Conservation (phyloP, 2,888 invertebrate genomes). For the Orchesellides sinensis region DNA sequence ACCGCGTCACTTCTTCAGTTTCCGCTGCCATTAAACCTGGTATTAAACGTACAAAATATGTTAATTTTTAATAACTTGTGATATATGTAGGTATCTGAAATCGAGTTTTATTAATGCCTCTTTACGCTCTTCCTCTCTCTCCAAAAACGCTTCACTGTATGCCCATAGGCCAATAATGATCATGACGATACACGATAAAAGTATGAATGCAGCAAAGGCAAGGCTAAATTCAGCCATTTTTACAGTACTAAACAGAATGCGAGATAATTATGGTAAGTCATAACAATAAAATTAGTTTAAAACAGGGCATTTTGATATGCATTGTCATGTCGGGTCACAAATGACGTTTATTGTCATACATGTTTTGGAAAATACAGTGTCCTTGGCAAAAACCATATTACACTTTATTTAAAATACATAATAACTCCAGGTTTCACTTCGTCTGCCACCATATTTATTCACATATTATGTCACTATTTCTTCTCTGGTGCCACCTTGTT, state of each 20-base stretch:
- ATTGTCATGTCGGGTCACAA: too few relatives aligned
- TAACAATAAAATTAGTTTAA: too few relatives aligned
- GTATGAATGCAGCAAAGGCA: background rate
- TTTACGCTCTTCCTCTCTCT: conserved; percentile 18
- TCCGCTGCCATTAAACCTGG: conserved; percentile 1
- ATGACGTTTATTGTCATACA: too few relatives aligned
- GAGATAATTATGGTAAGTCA: too few relatives aligned
- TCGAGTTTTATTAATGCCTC: too few relatives aligned
- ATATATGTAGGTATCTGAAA: too few relatives aligned
- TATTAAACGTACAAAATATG: background rate
- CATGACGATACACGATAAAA: background rate
- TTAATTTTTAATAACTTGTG: too few relatives aligned
- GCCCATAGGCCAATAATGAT: background rate
- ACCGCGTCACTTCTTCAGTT: background rate
- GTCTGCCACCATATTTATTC: too few relatives aligned
- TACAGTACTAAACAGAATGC: too few relatives aligned
- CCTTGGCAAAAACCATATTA: conserved; percentile 8
- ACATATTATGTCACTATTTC: background rate
- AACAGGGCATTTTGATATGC: too few relatives aligned
- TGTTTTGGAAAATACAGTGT: too few relatives aligned
- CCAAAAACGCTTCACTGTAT: background rate
- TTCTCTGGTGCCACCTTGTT: conserved; percentile 17
- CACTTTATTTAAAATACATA: background rate
- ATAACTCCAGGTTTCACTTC: too few relatives aligned
- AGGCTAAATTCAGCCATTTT: background rate